Base-by-base conservation (phyloP, 2,888 invertebrate species). In the Euzophera pinguis region DNA sequence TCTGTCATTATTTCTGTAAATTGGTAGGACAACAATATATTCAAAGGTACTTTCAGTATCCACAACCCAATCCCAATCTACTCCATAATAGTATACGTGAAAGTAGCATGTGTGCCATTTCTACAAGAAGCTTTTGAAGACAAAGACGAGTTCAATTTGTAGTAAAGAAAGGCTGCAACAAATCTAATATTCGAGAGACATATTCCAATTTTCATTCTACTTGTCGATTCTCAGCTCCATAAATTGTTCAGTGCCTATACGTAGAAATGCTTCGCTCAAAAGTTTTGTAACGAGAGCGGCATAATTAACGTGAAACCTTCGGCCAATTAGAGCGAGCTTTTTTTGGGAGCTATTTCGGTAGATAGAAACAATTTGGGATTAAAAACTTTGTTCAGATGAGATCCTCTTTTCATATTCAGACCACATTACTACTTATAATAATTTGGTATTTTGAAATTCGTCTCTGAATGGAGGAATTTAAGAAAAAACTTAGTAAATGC, bases 241-340 rank as follows among this genome's bases (percentile, higher is more conserved):
- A 45, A 45, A 45, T 45, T 45, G 14, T 32, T 8, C 5, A 14
- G 43, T 29, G 32, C 13, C 29, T 45, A 32, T 45, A 43, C 43
- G 29, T 43, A 7, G 10, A 12, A 29, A 42, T 54, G 39, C 27
- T 35, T 32, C 29, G 53, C 42, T 48, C 47, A 56, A 66, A 64
- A 54, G 52, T 62, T 62, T 58, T 50, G 52, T 55, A 50, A 55
- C 57, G 60, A 58, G 55, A 65, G 67, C 53, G 54, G 48, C 32
- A 56, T 56, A 57, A 62, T 63, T 64, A 57, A 58, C 60, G 51
- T 63, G 59, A 62, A 52, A 69, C 65, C 64, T 64, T 62, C 63
- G 61, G 64, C 65, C 69, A 70, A 72, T 73, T 73, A 70, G 64
- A 53, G 56, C 42, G 50, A 60, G 61, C 61, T 60, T 60, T 54